phyloP scores from a whole-genome alignment of 2,113 vertebrate species.

The Orientallactaga bullata region DNA sequence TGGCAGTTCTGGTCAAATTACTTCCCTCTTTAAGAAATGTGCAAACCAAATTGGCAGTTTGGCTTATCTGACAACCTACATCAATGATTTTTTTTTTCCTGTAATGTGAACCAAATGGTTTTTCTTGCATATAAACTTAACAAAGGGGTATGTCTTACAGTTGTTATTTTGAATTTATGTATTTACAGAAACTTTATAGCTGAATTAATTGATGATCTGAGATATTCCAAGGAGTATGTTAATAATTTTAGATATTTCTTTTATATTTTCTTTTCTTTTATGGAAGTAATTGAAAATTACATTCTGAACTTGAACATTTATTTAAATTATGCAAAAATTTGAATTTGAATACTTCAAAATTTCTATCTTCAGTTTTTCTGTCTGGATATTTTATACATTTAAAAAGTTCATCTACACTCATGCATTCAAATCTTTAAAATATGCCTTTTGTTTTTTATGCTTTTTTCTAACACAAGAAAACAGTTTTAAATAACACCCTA shows the following conservation, averaged over 20 bases:
- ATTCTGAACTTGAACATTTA: constrained; percentile 35
- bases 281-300: constrained; percentile 18
- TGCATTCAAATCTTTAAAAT: neutral
- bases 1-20: constrained; percentile 66
- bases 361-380: constrained; percentile 16
- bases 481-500: neutral
- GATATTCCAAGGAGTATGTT: neutral
- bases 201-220: neutral
- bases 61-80: constrained; percentile 14
- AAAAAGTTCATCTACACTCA: neutral
- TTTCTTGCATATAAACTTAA: constrained; percentile 11
- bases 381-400: constrained; percentile 1
- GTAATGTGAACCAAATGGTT: constrained; percentile 30
- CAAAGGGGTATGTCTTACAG: neutral
- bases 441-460: rapidly evolving
- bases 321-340: neutral
- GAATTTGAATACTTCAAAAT: neutral
- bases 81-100: constrained; percentile 25
- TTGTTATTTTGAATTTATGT: constrained; percentile 5
- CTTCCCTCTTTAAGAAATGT: constrained; percentile 59
- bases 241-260: constrained; percentile 21
- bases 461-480: neutral
- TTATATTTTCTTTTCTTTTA: neutral
- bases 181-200: neutral
- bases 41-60: constrained; percentile 57